Evolutionary conservation across 2,113 vertebrate species (phyloP), one percentile per base, ranked within the genome.

Genomic region (Vidua macroura): DNA sequence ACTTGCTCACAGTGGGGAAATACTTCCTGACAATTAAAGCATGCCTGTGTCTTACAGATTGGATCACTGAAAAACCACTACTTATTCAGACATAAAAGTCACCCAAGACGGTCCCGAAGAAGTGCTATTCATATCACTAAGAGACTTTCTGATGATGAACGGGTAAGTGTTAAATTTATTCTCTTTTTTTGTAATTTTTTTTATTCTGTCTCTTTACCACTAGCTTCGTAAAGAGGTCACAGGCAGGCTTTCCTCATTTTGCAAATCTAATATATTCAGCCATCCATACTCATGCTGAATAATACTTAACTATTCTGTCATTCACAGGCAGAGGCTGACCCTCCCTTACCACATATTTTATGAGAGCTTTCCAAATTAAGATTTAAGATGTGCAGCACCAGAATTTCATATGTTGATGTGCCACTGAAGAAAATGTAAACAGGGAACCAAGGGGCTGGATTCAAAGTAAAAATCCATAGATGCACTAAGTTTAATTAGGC

Each of bases 21-120:
- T 46, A 19, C 4, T 20, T 53, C 27, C 55, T 0, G 2, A 12
- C 30, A n/a, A 51, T 55, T 70, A 81, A 83, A 75, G 56, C 19
- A 33, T 5, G 8, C 41, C 27, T 95, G 51, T 96, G 66, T 93
- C 74, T 97, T 97, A 53, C 94, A 99, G 99, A 99, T 99, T 80
- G 99, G 99, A 93, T 98, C 98, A 77, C 98, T 99, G 94, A 97
- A 99, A 98, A 99, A 99, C 96, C 99, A 99, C 92, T 99, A 99
- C 96, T 96, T 99, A 96, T 98, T 99, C 97, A 99, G 97, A 96
- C 98, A 99, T 84, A 98, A 97, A 95, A 98, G 64, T 78, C 99
- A 99, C 76, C 98, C 99, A 67, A 98, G 97, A 94, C 98, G 99
- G 91, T 98, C 98, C 95, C 98, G 98, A 96, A 98, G 99, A 95